phyloP scores from a whole-genome alignment of 2,113 vertebrate genomes.

The Natator depressus region DNA sequence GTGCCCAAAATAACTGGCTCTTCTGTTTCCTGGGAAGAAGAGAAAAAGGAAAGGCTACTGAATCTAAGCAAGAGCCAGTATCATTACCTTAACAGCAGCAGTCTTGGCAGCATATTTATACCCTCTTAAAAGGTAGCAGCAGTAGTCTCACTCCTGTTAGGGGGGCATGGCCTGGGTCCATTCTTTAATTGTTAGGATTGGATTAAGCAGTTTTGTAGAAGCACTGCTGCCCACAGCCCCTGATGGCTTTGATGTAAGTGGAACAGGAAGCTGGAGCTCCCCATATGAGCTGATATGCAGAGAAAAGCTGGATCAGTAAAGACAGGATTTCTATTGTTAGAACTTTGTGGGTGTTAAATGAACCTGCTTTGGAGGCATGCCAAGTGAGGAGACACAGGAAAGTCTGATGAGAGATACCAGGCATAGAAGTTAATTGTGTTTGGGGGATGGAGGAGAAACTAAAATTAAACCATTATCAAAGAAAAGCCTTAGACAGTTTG shows the following conservation, averaged over 20 bases:
- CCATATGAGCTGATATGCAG: constrained; percentile 33
- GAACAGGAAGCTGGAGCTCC: background rate
- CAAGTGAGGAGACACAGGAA: constrained; percentile 62
- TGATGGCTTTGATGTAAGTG: constrained; percentile 51
- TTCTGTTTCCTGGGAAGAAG: background rate
- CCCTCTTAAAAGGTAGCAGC: background rate
- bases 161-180: background rate
- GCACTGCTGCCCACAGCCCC: constrained; percentile 27
- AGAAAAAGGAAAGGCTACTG: background rate
- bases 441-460: background rate
- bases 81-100: background rate
- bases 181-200: constrained; percentile 5
- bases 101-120: background rate
- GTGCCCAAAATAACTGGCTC: background rate
- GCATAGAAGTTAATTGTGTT: constrained; percentile 59
- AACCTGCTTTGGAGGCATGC: constrained; percentile 70
- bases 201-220: constrained; percentile 23
- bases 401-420: constrained; percentile 62
- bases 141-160: background rate
- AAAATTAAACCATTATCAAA: constrained; percentile 71
- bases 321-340: constrained; percentile 54
- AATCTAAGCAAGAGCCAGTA: background rate
- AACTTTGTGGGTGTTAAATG: constrained; percentile 72
- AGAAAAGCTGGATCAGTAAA: constrained; percentile 54
- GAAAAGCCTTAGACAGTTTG: constrained; percentile 66